phyloP scores from a whole-genome alignment of 2,797 vertebrate species.

The Galago senegalensis region DNA sequence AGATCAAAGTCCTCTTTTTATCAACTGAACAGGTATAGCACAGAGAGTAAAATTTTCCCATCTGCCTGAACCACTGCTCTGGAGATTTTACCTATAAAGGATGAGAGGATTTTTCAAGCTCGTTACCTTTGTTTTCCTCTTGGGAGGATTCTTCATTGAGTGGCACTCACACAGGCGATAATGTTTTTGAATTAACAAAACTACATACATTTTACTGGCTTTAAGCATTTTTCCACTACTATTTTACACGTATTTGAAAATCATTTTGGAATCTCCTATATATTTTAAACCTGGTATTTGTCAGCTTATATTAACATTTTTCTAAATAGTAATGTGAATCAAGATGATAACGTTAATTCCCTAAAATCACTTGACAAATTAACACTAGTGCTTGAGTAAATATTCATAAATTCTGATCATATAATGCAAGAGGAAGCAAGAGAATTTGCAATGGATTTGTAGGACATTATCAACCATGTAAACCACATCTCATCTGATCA shows the following conservation, averaged over 20 bases:
- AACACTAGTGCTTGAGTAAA: constrained; percentile 24
- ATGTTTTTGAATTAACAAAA: constrained; percentile 54
- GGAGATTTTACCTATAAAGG: constrained; percentile 66
- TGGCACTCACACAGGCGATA: constrained; percentile 16
- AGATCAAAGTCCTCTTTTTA: constrained; percentile 81
- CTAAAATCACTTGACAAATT: constrained; percentile 55
- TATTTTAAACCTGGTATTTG: constrained; percentile 36
- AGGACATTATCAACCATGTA: constrained; percentile 35
- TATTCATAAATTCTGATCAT: constrained; percentile 62
- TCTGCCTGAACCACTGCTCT: constrained; percentile 56
- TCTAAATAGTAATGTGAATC: constrained; percentile 49
- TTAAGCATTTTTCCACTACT: constrained; percentile 36
- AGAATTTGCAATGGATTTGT: constrained; percentile 40
- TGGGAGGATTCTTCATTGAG: constrained; percentile 57
- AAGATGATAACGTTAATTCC: constrained; percentile 41
- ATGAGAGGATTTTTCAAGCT: constrained; percentile 65
- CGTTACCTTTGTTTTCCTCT: constrained; percentile 66
- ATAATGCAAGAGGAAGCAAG: constrained; percentile 12
- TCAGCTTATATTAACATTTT: constrained; percentile 36
- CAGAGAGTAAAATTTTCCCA: constrained; percentile 64
- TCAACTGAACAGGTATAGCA: constrained; percentile 60
- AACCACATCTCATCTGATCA: constrained; percentile 49
- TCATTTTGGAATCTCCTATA: constrained; percentile 15
- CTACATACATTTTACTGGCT: background rate
- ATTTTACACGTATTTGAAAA: constrained; percentile 40